Evolutionary conservation across 1,140 invertebrate species (phyloP), one percentile per base, ranked within the genome.

Genomic region (Habropoda laboriosa): DNA sequence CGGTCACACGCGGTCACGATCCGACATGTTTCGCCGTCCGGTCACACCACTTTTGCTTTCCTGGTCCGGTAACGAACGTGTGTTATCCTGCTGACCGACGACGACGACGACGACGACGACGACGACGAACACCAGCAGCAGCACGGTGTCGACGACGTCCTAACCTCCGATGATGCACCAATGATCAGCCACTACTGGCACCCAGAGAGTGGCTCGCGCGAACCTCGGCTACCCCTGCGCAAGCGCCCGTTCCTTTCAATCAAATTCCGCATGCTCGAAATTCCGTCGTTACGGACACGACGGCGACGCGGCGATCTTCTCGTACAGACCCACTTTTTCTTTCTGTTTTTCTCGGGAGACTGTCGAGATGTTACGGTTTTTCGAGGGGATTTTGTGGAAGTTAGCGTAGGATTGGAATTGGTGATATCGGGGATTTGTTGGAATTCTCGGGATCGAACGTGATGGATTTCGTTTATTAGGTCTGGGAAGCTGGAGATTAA

Each of bases 211-310:
- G 61, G 66, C 72, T 73, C 64, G 73, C 82, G 81, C 66, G 70
- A 63, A 72, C 60, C 67, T 72, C 74, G 79, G 40, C 61, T 30
- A 47, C 21, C 32, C 68, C 67, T 73, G 87, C 89, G 87, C 89
- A 89, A 81, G 89, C 88, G 86, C 85, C 61, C 40, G 24, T 83
- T 82, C 78, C 78, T 82, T 81, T 81, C 80, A 89, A 88, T 86
- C 78, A 88, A 88, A 89, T 86, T 80, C 83, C 84, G 79, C 85
- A 84, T 85, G 80, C 80, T 82, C 82, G 79, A 79, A 79, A 84
- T 84, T 76, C 67, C 60, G 45, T 80, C 82, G 45, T 72, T 73
- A 45, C 30, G 18, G 24, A 27, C 35, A 21, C n/a, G 32, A 30
- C 40, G 35, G 16, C 51, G 38, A 21, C 49, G 27, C 38, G 16